Base-by-base conservation (phyloP, 1,140 invertebrate genomes). In the Saccostrea echinata region DNA sequence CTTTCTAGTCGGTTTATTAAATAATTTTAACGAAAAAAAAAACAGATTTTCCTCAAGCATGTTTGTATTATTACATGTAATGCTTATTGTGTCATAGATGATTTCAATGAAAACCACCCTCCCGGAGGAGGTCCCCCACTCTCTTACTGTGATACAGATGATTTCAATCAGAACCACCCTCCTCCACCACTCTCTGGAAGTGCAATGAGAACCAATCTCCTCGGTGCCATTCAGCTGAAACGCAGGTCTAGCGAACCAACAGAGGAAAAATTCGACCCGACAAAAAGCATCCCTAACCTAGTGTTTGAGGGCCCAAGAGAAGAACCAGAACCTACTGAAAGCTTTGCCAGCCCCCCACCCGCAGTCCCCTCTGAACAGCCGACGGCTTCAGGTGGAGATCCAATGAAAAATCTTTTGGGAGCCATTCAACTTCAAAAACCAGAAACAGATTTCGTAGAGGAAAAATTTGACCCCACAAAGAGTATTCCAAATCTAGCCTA, bases 211-310 rank as follows among this genome's bases (percentile, higher is more conserved):
- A 33, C 33, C 68, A 76, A 76, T 76, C 27, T 76, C 11, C 27
- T 76, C 0, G 68, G 68, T 12, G 68, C 68, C 30, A 76, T 76
- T 30, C 68, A 76, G 68, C 27, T 76, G 13, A 76, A 76, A 16
- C 68, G 68, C 27, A 76, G 11, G 27, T 0, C 27, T 16, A 76
- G 68, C 30, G 3, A 27, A 16, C 24, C 24, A 76, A 1, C 68
- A 9, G 68, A 76, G 68, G 68, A 76, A 30, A 76, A 76, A 76
- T 76, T 76, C 30, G 68, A 76, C 16, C 68, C 68, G 16, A 76
- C 68, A 12, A 76, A 76, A 30, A 76, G 68, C 68, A 33, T 76
- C 68, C 27, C 27, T 13, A 76, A 76, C 30, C 68, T 76, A 27
- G 16, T 11, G 30, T 76, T 30, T 12, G 24, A 76, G 16, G 68